These are phyloP conservation scores for Bovichtus variegatus DNA, from an alignment of 2,797 vertebrate species.

Conservation along the genomic window DNA sequence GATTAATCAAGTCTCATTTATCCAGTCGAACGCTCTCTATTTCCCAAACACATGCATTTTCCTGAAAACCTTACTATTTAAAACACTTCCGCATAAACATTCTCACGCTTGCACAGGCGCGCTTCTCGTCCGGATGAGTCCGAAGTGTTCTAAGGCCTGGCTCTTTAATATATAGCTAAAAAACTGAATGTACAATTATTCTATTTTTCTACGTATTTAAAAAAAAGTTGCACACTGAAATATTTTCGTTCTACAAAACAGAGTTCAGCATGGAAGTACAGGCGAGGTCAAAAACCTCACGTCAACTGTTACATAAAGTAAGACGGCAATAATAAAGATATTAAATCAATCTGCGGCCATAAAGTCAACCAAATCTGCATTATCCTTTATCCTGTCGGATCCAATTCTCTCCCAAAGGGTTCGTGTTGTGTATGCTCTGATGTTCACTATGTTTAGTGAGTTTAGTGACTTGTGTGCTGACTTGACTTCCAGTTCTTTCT, in stretches of 20 bases:
- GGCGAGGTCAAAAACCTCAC: not conserved
- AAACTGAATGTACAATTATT: slow-evolving; percentile 10
- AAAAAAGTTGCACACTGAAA: not conserved
- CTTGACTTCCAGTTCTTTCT: not conserved
- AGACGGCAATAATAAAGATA: not conserved
- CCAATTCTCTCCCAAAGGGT: not conserved
- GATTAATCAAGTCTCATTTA: no score
- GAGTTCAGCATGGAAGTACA: not conserved
- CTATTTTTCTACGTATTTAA: slow-evolving; percentile 5
- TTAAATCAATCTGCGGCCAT: not conserved
- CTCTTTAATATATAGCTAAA: not conserved
- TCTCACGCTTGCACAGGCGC: no score
- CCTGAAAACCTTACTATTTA: no score
- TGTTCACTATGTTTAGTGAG: not conserved
- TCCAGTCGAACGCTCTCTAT: no score
- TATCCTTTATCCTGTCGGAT: not conserved
- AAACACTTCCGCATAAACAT: no score
- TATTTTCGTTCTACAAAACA: no score
- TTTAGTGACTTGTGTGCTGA: no score
- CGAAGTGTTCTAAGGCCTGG: no score
- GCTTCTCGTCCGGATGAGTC: no score
- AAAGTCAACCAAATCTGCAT: not conserved
- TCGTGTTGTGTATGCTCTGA: not conserved
- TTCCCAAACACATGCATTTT: no score
- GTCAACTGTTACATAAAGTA: not conserved